phyloP scores from a whole-genome alignment of 2,888 invertebrate species.

The Lysandra coridon region DNA sequence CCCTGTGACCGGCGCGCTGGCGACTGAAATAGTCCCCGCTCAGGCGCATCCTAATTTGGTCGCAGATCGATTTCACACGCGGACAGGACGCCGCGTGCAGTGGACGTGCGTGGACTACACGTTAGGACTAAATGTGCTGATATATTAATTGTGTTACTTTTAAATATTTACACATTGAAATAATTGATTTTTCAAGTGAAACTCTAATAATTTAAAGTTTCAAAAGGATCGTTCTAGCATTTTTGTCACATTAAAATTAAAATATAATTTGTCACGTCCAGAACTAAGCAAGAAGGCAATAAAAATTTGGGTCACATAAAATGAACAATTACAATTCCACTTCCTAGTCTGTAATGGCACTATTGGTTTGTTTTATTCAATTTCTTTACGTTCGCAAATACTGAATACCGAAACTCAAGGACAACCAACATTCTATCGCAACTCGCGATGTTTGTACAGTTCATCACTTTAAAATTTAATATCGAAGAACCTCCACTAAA shows the following conservation, averaged over 20 bases:
- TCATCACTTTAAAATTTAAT: slow-evolving; percentile 2
- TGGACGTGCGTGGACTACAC: slow-evolving; percentile 39
- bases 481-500: not conserved
- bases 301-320: too few relatives aligned
- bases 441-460: not conserved
- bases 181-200: not conserved
- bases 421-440: not conserved
- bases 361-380: not conserved
- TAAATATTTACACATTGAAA: not conserved
- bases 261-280: too few relatives aligned
- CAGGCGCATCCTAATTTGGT: slow-evolving; percentile 82
- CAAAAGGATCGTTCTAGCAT: too few relatives aligned
- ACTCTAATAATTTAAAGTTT: not conserved
- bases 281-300: too few relatives aligned
- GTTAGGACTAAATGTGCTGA: not conserved
- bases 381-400: not conserved
- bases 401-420: not conserved
- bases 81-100: slow-evolving; percentile 47
- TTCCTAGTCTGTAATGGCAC: not conserved
- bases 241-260: too few relatives aligned
- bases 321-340: too few relatives aligned
- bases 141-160: not conserved
- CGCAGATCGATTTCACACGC: slow-evolving; percentile 58
- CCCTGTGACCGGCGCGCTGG: slow-evolving; percentile 58
- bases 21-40: slow-evolving; percentile 71